Evolutionary conservation across 2,113 vertebrate species (phyloP), one percentile per base, ranked within the genome.

Genomic region (Esox niger): DNA sequence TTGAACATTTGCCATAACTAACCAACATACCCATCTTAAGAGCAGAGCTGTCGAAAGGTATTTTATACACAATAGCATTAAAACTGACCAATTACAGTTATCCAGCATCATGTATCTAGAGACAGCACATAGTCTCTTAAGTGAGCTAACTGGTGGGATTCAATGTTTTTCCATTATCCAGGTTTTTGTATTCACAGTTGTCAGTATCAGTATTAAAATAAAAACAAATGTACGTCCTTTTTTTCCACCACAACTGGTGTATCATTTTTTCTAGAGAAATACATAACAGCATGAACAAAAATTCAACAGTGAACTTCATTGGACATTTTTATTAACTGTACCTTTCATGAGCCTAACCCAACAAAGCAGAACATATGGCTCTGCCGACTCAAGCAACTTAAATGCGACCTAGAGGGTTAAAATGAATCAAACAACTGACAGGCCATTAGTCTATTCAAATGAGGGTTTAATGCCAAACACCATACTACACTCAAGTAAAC

Each of bases 401-500:
- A 43, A 4, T 15, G 38, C 38, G 11, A 52, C 47, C 47, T 52
- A 21, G 47, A 52, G 47, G 47, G 1, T 21, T 27, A 13, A 23
- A 20, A 49, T 2, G n/a, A 30, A 64, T 1, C 6, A 73, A 68
- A 35, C 2, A 38, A 33, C 32, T 1, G 6, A 17, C 11, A 23
- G 62, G 46, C 27, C 62, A 69, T 70, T 26, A 25, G 31, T 85
- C 79, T 83, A 84, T 82, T 87, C 64, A 84, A 85, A 85, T 68
- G 74, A 78, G 77, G 77, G 80, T 94, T 94, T 94, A 94, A 93
- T 91, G 88, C 70, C 86, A 91, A 91, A 92, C 86, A 91, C 89
- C 80, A 87, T 64, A 83, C 91, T 90, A 91, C 91, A 90, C 85
- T 86, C 89, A 86, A 85, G 80, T 87, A 84, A 88, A 93, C 92